Percentiles rank a stretch among this genome's conserved stretches.
These are phyloP conservation scores for Hippasteria phrygiana DNA, from an alignment of 53 echinoderm and acorn worm genomes.

Conservation along the genomic window DNA sequence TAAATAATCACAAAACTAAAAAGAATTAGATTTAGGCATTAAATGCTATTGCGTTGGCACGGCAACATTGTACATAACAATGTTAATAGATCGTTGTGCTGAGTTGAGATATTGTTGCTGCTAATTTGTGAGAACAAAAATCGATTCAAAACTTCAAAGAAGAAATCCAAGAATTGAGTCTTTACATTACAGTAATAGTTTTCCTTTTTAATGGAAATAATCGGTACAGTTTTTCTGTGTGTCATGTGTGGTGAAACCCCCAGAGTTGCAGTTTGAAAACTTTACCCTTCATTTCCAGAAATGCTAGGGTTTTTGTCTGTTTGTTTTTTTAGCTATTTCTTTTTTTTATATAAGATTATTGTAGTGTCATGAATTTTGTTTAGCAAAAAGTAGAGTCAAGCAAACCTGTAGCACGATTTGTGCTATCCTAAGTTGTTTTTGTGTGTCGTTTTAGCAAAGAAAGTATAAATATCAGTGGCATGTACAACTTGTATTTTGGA, in stretches of 20 bases:
- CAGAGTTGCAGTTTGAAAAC: too few relatives aligned
- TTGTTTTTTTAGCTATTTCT: background rate
- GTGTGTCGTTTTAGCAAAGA: too few relatives aligned
- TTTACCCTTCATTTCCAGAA: background rate
- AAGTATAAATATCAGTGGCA: too few relatives aligned
- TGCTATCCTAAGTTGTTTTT: too few relatives aligned
- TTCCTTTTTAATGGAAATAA: too few relatives aligned
- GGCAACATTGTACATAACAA: constrained; percentile 35
- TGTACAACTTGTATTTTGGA: too few relatives aligned
- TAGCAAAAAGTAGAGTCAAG: too few relatives aligned
- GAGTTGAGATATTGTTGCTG: constrained; percentile 17
- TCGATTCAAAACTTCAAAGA: background rate
- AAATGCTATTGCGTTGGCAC: constrained; percentile 43
- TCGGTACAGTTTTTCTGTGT: too few relatives aligned
- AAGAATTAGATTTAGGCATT: constrained; percentile 45
- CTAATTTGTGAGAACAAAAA: background rate
- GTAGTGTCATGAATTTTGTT: background rate
- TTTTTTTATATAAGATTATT: background rate
- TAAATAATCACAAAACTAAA: constrained; percentile 32
- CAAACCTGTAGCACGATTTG: background rate
- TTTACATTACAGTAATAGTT: too few relatives aligned
- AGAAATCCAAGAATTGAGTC: background rate
- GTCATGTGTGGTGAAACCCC: too few relatives aligned
- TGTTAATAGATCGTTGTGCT: background rate
- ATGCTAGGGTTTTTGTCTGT: background rate